Evolutionary conservation across 2,797 vertebrate genomes (phyloP), one percentile per base, ranked within the genome.

Genomic region (Clamator glandarius): DNA sequence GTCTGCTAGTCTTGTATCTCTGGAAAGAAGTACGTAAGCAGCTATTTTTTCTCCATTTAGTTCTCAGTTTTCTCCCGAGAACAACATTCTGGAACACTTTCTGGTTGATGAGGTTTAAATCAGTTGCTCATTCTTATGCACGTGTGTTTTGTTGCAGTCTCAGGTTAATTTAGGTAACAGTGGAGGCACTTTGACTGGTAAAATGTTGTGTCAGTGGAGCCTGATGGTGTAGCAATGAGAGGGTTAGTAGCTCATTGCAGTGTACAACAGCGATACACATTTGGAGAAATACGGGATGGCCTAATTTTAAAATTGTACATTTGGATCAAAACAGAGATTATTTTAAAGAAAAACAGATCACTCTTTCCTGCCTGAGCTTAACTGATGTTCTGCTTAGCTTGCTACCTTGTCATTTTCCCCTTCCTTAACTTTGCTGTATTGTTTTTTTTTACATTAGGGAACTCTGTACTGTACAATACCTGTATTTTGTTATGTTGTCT

Each of bases 401-500:
- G 17, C 28, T 66, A 17, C 36, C 3, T 18, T 61, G 15, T 44
- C 1, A 29, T 50, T 76, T 90, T 76, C 13, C 17, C 26, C 25
- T 82, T 58, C 18, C 36, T 64, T 74, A 9, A 35, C 86, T 66
- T 79, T 74, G 25, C 39, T 26, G 8, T 15, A 25, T n/a, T 29
- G 12, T 20, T 39, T 74, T 31, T 59, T 61, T 61, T 68, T 81
- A 35, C 35, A 31, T 8, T 25, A 5, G n/a, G 16, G 28, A 75
- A 26, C 24, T 52, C 15, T 58, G 5, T 66, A 1, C 39, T 50
- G 24, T 76, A 33, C 1, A 8, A 6, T 51, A 20, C 2, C 17
- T 69, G 0, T 54, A 2, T n/a, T 0, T 0, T 39, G 28, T 69
- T 63, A 16, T 17, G 3, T 62, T 84, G 39, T 21, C 41, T 1